These are phyloP conservation scores for Motacilla alba DNA, from an alignment of 2,113 vertebrate genomes.

Conservation along the genomic window DNA sequence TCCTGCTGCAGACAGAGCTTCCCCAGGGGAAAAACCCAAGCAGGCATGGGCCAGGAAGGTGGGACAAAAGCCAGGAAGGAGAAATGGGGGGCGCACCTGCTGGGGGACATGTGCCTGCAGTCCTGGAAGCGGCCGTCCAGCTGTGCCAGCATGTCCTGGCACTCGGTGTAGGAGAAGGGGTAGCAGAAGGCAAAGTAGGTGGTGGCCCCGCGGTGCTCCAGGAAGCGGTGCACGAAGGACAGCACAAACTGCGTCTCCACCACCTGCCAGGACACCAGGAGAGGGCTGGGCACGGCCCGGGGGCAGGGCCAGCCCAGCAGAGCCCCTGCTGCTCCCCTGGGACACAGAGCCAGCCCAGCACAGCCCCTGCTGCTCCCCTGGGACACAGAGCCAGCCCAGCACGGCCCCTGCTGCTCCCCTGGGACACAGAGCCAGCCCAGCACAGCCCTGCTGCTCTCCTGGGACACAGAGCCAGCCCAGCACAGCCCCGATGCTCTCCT, in stretches of 20 bases:
- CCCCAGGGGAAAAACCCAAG: neutral
- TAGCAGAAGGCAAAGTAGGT: conserved; percentile 97
- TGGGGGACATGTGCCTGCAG: conserved; percentile 72
- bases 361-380: no score
- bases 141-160: conserved; percentile 89
- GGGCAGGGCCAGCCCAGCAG: neutral
- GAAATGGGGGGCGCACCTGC: conserved; percentile 73
- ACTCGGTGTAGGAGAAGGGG: conserved; percentile 93
- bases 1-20: neutral
- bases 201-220: conserved; percentile 85
- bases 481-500: no score
- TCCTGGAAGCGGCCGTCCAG: conserved; percentile 84
- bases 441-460: no score
- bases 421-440: no score
- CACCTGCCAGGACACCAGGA: conserved; percentile 71
- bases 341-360: no score
- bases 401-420: no score
- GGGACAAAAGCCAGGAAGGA: neutral
- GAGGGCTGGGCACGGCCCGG: neutral
- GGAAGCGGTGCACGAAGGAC: conserved; percentile 90
- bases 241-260: conserved; percentile 91
- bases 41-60: neutral
- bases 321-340: no score
- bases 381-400: no score
- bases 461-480: no score